These are phyloP conservation scores for Raphicerus campestris DNA, from an alignment of 2,113 vertebrate genomes.

Conservation along the genomic window DNA sequence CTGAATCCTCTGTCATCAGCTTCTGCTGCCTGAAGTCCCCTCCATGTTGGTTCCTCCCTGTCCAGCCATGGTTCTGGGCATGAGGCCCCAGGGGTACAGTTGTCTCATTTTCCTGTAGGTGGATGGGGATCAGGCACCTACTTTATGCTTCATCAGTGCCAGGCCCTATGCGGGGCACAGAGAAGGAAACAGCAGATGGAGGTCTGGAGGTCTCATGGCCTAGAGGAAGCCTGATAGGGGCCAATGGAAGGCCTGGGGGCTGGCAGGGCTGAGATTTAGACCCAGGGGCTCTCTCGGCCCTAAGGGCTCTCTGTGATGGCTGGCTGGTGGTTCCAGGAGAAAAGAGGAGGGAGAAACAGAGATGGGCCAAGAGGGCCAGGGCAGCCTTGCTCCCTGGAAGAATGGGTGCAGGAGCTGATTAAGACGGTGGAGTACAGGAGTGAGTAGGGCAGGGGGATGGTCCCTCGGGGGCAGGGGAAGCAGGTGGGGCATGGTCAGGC, in stretches of 20 bases:
- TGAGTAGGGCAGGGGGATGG: neutral
- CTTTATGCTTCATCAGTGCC: neutral
- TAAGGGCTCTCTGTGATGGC: neutral
- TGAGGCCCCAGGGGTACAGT: neutral
- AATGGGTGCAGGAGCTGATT: neutral
- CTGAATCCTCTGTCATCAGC: conserved; percentile 84
- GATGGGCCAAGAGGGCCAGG: neutral
- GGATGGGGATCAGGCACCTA: too few relatives aligned
- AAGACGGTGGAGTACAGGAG: neutral
- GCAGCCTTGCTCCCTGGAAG: neutral
- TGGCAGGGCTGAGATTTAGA: neutral
- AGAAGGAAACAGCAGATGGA: neutral
- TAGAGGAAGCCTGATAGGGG: neutral
- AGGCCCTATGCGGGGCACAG: neutral
- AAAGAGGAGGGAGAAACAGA: neutral
- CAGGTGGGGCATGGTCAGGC: neutral
- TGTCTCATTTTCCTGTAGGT: neutral
- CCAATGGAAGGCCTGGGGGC: neutral
- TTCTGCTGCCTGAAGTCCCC: conserved; percentile 13
- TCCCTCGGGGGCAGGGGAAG: neutral
- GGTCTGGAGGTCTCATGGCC: neutral
- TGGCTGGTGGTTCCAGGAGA: neutral
- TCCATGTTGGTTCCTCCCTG: neutral
- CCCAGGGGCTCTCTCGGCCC: neutral
- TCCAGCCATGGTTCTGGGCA: neutral